Percentiles rank a stretch among this genome's conserved stretches.
These are phyloP conservation scores for Hipposideros larvatus DNA, from an alignment of 2,797 vertebrate species.

Conservation along the genomic window DNA sequence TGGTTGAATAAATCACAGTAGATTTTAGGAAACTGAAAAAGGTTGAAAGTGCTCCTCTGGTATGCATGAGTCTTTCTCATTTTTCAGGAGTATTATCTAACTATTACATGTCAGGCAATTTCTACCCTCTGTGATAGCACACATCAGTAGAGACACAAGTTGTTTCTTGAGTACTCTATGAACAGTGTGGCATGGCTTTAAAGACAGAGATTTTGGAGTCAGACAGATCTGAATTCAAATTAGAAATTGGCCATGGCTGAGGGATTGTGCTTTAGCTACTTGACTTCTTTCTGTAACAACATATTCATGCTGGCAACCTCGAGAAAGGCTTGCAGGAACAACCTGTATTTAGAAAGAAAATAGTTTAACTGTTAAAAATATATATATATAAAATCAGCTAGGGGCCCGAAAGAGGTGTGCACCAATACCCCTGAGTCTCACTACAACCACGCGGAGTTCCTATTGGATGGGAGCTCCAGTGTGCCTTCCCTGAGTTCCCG, in stretches of 20 bases:
- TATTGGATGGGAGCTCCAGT: too few species aligned
- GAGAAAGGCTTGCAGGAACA: background rate
- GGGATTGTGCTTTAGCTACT: background rate
- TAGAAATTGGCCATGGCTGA: background rate
- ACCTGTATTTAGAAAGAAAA: slow-evolving; percentile 44
- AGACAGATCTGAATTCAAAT: slow-evolving; percentile 20
- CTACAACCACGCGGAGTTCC: background rate
- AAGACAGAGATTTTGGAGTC: background rate
- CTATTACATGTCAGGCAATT: background rate
- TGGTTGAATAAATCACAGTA: slow-evolving; percentile 14
- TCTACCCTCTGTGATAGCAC: background rate
- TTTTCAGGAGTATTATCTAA: background rate
- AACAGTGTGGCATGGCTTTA: background rate
- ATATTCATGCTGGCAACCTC: background rate
- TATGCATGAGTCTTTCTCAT: background rate
- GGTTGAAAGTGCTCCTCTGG: background rate
- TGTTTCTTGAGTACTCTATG: background rate
- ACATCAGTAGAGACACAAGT: background rate
- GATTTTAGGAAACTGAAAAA: background rate
- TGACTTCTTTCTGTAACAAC: background rate
- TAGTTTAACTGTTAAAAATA: background rate
- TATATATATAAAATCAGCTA: background rate
- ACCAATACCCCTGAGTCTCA: background rate
- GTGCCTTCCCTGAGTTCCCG: background rate
- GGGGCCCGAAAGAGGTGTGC: background rate